Base-by-base conservation (phyloP, 2,797 vertebrate genomes). In the Coregonus ussuriensis region DNA sequence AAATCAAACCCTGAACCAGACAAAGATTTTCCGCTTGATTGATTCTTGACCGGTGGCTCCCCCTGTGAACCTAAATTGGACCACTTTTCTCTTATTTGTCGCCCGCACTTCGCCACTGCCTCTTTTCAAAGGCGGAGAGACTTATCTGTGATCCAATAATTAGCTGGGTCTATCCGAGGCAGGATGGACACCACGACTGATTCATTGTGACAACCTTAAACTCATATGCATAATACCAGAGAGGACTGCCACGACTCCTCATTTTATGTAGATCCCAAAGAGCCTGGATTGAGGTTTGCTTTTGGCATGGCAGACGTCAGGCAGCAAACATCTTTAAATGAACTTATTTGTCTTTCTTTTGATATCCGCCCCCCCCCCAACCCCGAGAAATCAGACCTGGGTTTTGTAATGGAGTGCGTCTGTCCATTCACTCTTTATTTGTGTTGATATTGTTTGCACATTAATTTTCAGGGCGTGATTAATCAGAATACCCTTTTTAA, bases 221-320 rank as follows among this genome's bases (percentile, higher is more conserved):
- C 90, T 93, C 92, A 93, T 93, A 94, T 94, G 91, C 93, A 94
- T 94, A 94, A 94, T 93, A 91, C 91, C 86, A 47, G 9, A 21
- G 91, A 91, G 94, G 91, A 91, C 89, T 90, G 13, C 74, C 56
- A 25, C 37, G 78, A 92, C 90, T 91, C 88, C 83, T 91, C 93
- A 94, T 94, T 95, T 93, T 94, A 95, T 94, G 94, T 91, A 94
- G 91, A 94, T 94, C 93, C 89, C 84, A 91, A 85, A 88, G 92
- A 92, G 92, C 90, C 89, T 76, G 90, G 90, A 93, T 91, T 93
- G 91, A 91, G 91, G 91, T 92, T 92, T 88, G 92, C 87, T 91
- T 79, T 89, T 85, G 86, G 90, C 85, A 86, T 0, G 5, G 83
- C 77, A 90, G 84, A 90, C 78, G 88, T 84, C 86, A 88, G 90